phyloP scores from a whole-genome alignment of 2,113 vertebrate species.

The Rana temporaria region DNA sequence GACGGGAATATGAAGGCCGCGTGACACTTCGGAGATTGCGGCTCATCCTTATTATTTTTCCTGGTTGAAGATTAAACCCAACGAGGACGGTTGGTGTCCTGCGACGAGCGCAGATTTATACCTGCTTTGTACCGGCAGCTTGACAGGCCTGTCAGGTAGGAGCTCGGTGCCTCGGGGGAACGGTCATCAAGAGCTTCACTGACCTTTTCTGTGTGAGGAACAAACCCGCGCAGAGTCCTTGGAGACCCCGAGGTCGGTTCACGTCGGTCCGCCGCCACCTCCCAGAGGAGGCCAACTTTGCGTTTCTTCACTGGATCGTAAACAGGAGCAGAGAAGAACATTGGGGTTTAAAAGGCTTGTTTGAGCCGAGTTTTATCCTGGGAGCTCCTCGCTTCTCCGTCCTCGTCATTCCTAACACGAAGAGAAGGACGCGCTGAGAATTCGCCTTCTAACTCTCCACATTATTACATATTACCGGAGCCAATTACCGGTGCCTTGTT shows the following conservation, averaged over 20 bases:
- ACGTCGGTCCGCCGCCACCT: background rate
- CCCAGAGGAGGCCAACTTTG: background rate
- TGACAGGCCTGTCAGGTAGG: slow-evolving; percentile 44
- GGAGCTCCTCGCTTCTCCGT: background rate
- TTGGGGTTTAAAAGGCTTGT: background rate
- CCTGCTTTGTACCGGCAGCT: slow-evolving; percentile 12
- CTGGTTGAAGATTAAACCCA: slow-evolving; percentile 29
- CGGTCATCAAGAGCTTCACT: slow-evolving; percentile 22
- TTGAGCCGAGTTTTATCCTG: background rate
- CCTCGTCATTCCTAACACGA: no score
- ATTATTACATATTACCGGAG: no score
- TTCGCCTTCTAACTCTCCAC: no score
- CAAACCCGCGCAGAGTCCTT: slow-evolving; percentile 3
- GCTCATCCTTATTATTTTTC: slow-evolving; percentile 6
- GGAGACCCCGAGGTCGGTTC: background rate
- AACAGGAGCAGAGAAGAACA: background rate
- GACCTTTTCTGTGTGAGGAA: slow-evolving; percentile 20
- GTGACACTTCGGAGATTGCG: background rate
- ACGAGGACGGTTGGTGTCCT: slow-evolving; percentile 8
- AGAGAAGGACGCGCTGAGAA: no score
- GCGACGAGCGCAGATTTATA: slow-evolving; percentile 36
- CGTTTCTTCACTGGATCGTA: background rate
- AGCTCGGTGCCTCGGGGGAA: background rate
- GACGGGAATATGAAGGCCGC: slow-evolving; percentile 6
- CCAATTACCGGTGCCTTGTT: no score